These are phyloP conservation scores for Enteromius treurensis DNA, from an alignment of 2,797 vertebrate species.

Conservation along the genomic window DNA sequence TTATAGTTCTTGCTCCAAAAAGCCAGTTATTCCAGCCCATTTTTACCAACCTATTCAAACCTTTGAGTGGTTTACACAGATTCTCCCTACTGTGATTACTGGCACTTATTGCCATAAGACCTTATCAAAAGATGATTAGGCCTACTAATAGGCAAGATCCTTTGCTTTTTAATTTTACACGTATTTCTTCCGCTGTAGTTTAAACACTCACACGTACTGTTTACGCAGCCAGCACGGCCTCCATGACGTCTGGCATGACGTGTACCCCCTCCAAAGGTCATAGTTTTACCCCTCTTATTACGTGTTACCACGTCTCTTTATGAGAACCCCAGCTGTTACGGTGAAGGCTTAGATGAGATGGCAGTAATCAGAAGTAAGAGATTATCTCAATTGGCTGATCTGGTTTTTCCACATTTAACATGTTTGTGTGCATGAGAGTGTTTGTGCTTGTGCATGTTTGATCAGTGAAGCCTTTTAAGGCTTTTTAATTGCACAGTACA, in stretches of 20 bases:
- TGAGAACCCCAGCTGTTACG: constrained; percentile 3
- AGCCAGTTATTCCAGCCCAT: background rate
- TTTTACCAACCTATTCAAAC: background rate
- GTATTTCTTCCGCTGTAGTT: constrained; percentile 22
- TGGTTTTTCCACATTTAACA: constrained; percentile 28
- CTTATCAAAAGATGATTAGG: constrained; percentile 22
- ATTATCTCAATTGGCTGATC: constrained; percentile 59
- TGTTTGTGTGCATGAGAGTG: constrained; percentile 35
- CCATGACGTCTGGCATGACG: constrained; percentile 55
- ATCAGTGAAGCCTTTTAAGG: constrained; percentile 29
- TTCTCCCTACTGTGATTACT: background rate
- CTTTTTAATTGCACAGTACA: constrained; percentile 20
- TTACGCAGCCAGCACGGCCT: constrained; percentile 28
- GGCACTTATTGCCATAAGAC: background rate
- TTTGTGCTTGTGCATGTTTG: constrained; percentile 26
- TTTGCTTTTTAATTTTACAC: constrained; percentile 1
- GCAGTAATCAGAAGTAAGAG: constrained; percentile 59
- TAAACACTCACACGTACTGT: constrained; percentile 16
- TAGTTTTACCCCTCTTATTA: constrained; percentile 24
- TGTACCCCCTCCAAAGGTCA: constrained; percentile 5
- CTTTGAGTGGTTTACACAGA: background rate
- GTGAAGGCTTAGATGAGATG: constrained; percentile 14
- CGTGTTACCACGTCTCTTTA: constrained; percentile 23
- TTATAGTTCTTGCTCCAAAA: background rate
- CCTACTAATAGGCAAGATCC: constrained; percentile 13